Evolutionary conservation across 2,888 invertebrate species (phyloP).

Genomic region (Torymus tubicola): DNA sequence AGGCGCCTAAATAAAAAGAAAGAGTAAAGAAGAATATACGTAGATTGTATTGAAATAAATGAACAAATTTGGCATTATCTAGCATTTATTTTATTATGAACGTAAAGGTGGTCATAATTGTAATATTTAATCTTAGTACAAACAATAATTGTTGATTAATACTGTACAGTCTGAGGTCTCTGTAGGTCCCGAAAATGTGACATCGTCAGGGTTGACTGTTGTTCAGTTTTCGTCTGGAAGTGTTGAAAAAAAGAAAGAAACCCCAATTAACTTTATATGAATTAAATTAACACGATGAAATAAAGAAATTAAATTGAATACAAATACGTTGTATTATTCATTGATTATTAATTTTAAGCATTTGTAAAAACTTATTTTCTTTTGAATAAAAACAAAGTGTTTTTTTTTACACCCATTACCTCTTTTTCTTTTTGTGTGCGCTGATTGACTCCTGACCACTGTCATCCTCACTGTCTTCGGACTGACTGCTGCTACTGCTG

Average conservation of each 20-base stretch:
- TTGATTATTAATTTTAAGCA: slow-evolving; percentile 28
- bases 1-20: slow-evolving; percentile 62
- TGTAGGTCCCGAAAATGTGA: slow-evolving; percentile 70
- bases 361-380: slow-evolving; percentile 13
- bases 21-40: slow-evolving; percentile 48
- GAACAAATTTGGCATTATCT: slow-evolving; percentile 74
- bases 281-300: slow-evolving; percentile 54
- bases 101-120: slow-evolving; percentile 73
- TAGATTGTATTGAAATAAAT: slow-evolving; percentile 61
- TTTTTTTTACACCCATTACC: slow-evolving; percentile 69
- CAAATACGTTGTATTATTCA: slow-evolving; percentile 25
- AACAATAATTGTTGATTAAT: slow-evolving; percentile 75
- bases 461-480: slow-evolving; percentile 83
- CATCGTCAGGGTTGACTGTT: slow-evolving; percentile 75
- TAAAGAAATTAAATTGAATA: slow-evolving; percentile 53
- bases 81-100: slow-evolving; percentile 76
- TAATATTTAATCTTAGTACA: slow-evolving; percentile 73
- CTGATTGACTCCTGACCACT: slow-evolving; percentile 94
- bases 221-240: slow-evolving; percentile 75
- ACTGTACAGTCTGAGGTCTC: slow-evolving; percentile 76
- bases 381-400: slow-evolving; percentile 18
- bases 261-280: slow-evolving; percentile 54
- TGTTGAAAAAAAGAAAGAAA: slow-evolving; percentile 59
- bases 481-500: slow-evolving; percentile 79
- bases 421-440: slow-evolving; percentile 88